These are phyloP conservation scores for Maniola jurtina DNA, from an alignment of 1,140 invertebrate species.

Conservation along the genomic window DNA sequence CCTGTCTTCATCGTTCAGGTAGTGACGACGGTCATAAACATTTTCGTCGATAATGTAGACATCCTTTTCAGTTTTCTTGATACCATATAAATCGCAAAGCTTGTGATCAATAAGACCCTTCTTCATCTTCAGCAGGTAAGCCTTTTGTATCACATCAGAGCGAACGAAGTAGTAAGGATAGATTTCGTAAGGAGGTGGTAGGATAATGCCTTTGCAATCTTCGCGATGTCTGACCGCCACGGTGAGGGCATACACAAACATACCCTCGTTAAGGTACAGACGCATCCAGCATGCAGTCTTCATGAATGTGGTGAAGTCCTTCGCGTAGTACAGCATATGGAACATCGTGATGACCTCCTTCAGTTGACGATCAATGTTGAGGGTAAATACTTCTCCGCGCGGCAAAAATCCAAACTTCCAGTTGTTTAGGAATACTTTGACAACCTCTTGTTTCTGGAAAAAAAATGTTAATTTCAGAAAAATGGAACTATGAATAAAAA, in stretches of 20 bases:
- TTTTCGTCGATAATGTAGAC: slow-evolving; percentile 71
- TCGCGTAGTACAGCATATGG: slow-evolving; percentile 84
- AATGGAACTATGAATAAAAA: not conserved
- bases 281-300: slow-evolving; percentile 83
- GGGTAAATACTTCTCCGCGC: slow-evolving; percentile 81
- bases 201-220: slow-evolving; percentile 80
- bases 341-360: slow-evolving; percentile 83
- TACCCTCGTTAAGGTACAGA: slow-evolving; percentile 81
- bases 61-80: slow-evolving; percentile 66
- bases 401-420: slow-evolving; percentile 79
- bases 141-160: slow-evolving; percentile 80
- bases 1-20: slow-evolving; percentile 60
- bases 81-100: slow-evolving; percentile 63
- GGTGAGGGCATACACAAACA: slow-evolving; percentile 82
- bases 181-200: slow-evolving; percentile 85
- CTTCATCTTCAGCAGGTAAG: slow-evolving; percentile 80
- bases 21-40: slow-evolving; percentile 64
- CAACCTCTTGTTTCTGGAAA: slow-evolving; percentile 78
- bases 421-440: slow-evolving; percentile 80
- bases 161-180: slow-evolving; percentile 83
- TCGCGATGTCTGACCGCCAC: slow-evolving; percentile 81
- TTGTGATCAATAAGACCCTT: slow-evolving; percentile 62
- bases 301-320: slow-evolving; percentile 81
- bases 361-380: slow-evolving; percentile 80
- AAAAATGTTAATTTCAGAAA: slow-evolving; percentile 73